Evolutionary conservation across 2,797 vertebrate genomes (phyloP).

Genomic region (Cottoperca gobio): DNA sequence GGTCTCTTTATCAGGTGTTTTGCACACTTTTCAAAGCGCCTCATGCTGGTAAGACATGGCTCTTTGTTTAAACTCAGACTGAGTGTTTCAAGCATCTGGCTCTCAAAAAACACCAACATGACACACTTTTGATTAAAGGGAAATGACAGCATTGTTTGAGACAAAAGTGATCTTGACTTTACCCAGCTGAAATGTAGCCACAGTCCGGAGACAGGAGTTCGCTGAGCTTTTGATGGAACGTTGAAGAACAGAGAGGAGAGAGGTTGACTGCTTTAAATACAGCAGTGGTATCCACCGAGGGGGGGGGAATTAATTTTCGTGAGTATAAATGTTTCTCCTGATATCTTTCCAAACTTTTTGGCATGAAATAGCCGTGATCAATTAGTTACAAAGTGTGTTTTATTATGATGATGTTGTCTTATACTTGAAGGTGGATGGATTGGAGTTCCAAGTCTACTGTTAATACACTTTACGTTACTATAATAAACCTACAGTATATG

Average conservation of each 20-base stretch:
- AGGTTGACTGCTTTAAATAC: neutral
- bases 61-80: conserved; percentile 40
- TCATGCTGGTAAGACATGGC: conserved; percentile 30
- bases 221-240: conserved; percentile 31
- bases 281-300: neutral
- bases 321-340: neutral
- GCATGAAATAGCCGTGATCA: neutral
- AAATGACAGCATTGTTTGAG: conserved; percentile 31
- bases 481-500: neutral
- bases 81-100: conserved; percentile 32
- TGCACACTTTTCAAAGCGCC: conserved; percentile 34
- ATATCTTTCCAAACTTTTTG: neutral
- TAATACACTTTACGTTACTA: no score
- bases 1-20: conserved; percentile 39
- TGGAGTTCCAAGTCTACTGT: no score
- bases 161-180: conserved; percentile 25
- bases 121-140: conserved; percentile 42
- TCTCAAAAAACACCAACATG: conserved; percentile 15
- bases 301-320: neutral
- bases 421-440: neutral
- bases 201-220: conserved; percentile 26
- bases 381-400: no score
- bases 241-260: conserved; percentile 8
- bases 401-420: neutral
- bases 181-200: conserved; percentile 12